Evolutionary conservation across 2,888 invertebrate species (phyloP).

Genomic region (Lamellibrachia satsuma): DNA sequence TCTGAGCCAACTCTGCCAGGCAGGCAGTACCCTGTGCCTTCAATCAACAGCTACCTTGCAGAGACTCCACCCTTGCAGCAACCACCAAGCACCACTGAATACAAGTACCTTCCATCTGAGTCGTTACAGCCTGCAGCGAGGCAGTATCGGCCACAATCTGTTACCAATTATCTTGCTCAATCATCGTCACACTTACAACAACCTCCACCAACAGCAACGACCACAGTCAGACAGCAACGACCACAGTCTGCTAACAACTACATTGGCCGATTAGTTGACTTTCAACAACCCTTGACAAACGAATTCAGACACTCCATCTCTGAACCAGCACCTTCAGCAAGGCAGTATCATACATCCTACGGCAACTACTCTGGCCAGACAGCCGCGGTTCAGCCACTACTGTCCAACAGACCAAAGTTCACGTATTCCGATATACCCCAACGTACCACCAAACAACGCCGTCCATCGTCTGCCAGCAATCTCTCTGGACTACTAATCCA

Average conservation of each 20-base stretch:
- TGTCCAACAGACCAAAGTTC: too few relatives aligned
- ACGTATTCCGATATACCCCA: not conserved
- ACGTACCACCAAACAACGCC: not conserved
- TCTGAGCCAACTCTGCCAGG: not conserved
- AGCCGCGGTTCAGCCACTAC: not conserved
- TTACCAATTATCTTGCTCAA: not conserved
- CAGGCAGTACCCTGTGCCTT: not conserved
- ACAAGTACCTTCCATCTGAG: not conserved
- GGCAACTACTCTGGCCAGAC: not conserved
- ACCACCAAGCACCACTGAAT: not conserved
- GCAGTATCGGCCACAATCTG: not conserved
- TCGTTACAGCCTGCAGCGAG: not conserved
- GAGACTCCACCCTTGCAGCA: not conserved
- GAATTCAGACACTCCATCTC: not conserved
- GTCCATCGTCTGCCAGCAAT: not conserved
- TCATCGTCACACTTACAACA: not conserved
- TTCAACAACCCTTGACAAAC: not conserved
- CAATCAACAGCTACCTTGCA: not conserved
- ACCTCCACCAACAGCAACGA: not conserved
- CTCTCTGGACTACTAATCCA: not conserved
- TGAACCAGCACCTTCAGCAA: not conserved
- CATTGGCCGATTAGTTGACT: not conserved
- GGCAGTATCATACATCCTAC: not conserved
- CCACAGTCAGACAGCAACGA: not conserved
- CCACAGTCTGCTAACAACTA: not conserved